phyloP scores from a whole-genome alignment of 92 coral and sea anemone genomes.

The Epizoanthus rinbou region DNA sequence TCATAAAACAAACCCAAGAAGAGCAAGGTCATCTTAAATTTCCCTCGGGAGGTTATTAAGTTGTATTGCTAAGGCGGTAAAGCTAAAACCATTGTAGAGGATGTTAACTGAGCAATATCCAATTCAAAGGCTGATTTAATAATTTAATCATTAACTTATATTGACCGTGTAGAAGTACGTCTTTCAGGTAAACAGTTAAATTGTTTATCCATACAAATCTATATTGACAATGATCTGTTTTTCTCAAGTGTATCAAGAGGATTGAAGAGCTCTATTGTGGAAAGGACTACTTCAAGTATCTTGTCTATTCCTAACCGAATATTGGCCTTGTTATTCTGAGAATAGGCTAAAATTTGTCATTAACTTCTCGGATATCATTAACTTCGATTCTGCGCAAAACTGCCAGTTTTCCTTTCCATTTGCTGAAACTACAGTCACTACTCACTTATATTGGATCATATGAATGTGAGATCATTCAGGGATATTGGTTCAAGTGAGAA shows the following conservation, averaged over 20 bases:
- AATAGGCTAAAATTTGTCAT: background rate
- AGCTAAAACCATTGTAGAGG: conserved; percentile 4
- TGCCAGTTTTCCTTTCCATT: background rate
- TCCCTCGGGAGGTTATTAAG: conserved; percentile 26
- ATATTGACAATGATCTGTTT: conserved; percentile 50
- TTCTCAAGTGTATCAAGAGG: conserved; percentile 36
- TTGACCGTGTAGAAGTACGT: conserved; percentile 46
- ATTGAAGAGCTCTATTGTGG: conserved; percentile 37
- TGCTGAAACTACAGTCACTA: conserved; percentile 10
- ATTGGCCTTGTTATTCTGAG: conserved; percentile 28
- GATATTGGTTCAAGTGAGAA: conserved; percentile 9
- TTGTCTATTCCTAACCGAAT: background rate
- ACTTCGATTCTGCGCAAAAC: conserved; percentile 33
- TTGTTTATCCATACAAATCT: conserved; percentile 50
- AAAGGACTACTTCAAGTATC: conserved; percentile 20
- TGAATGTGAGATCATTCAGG: background rate
- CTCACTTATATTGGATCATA: conserved; percentile 7
- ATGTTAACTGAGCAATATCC: conserved; percentile 37
- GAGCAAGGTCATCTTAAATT: conserved; percentile 1
- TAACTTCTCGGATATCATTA: conserved; percentile 13
- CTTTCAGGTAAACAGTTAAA: conserved; percentile 51
- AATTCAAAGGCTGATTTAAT: conserved; percentile 27
- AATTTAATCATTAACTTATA: conserved; percentile 35
- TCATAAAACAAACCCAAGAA: conserved; percentile 5
- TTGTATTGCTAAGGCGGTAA: conserved; percentile 33